Conservation (phyloP, 2,113 vertebrate species). For the Salvelinus fontinalis region DNA sequence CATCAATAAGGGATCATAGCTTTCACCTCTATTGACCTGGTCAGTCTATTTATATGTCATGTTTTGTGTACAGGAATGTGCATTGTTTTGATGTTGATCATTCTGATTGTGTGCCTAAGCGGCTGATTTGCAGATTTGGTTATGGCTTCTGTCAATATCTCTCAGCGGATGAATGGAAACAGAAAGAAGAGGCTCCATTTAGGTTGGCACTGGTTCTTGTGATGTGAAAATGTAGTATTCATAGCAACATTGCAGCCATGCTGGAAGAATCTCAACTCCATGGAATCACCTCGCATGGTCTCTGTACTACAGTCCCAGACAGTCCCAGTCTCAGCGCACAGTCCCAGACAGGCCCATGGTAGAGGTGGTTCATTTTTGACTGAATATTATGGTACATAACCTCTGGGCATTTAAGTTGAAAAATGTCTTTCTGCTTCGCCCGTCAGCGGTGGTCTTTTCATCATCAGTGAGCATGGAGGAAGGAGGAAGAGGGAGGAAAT, state of each 20-base stretch:
- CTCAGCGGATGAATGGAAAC: too few relatives aligned
- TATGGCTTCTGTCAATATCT: too few relatives aligned
- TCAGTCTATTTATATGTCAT: too few relatives aligned
- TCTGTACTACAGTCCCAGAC: too few relatives aligned
- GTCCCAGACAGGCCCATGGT: constrained; percentile 83
- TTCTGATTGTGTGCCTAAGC: too few relatives aligned
- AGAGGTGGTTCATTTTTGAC: constrained; percentile 93
- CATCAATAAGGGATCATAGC: too few relatives aligned
- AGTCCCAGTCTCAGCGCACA: background rate
- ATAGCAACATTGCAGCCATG: background rate
- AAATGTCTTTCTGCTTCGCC: constrained; percentile 98
- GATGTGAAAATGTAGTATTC: background rate
- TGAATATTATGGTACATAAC: constrained; percentile 96
- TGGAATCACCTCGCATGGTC: background rate
- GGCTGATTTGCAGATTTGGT: too few relatives aligned
- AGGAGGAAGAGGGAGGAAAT: constrained; percentile 28
- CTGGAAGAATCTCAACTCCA: background rate
- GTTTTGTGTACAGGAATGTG: too few relatives aligned
- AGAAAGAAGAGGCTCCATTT: too few relatives aligned
- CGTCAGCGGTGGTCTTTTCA: constrained; percentile 90
- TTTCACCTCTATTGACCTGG: too few relatives aligned
- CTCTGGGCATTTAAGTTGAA: constrained; percentile 99
- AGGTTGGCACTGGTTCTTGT: background rate
- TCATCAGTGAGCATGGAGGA: constrained; percentile 64
- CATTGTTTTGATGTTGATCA: too few relatives aligned